These are phyloP conservation scores for Sarcophaga peregrina DNA, from an alignment of 1,140 invertebrate species.

Conservation along the genomic window DNA sequence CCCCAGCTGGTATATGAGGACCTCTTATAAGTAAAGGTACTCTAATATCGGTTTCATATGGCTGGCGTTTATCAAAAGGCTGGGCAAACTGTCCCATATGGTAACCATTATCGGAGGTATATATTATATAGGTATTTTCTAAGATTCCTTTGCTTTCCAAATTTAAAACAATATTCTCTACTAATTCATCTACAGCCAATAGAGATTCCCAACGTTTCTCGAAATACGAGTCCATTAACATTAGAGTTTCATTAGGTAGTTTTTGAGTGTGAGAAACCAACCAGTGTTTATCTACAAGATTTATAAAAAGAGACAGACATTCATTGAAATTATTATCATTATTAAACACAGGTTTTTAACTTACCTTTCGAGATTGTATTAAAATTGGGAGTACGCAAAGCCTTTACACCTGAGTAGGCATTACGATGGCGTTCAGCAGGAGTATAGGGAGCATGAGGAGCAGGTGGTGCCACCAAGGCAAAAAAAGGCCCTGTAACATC, in stretches of 20 bases:
- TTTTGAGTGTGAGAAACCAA: conserved; percentile 75
- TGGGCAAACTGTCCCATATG: conserved; percentile 89
- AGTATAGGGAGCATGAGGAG: conserved; percentile 85
- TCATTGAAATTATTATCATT: too few relatives aligned
- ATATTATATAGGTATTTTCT: conserved; percentile 83
- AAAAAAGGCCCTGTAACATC: conserved; percentile 74
- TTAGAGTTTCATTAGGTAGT: conserved; percentile 71
- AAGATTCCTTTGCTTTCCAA: conserved; percentile 71
- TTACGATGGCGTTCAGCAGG: conserved; percentile 78
- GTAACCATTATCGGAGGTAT: conserved; percentile 90
- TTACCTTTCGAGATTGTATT: conserved; percentile 69
- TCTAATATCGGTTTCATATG: conserved; percentile 88
- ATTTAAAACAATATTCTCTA: conserved; percentile 72
- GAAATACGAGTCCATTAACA: conserved; percentile 76
- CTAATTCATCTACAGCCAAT: conserved; percentile 87
- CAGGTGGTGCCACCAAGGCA: conserved; percentile 85
- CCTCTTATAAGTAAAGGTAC: conserved; percentile 85
- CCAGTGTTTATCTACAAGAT: conserved; percentile 80
- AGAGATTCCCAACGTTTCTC: conserved; percentile 80
- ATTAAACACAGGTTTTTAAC: background rate
- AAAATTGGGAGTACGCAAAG: conserved; percentile 79
- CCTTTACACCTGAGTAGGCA: conserved; percentile 72
- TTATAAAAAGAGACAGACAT: too few relatives aligned
- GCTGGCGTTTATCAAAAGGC: conserved; percentile 87
- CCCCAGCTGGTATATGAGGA: conserved; percentile 72